Conservation (phyloP, 2,888 invertebrate genomes). For the Erpobdella octoculata region DNA sequence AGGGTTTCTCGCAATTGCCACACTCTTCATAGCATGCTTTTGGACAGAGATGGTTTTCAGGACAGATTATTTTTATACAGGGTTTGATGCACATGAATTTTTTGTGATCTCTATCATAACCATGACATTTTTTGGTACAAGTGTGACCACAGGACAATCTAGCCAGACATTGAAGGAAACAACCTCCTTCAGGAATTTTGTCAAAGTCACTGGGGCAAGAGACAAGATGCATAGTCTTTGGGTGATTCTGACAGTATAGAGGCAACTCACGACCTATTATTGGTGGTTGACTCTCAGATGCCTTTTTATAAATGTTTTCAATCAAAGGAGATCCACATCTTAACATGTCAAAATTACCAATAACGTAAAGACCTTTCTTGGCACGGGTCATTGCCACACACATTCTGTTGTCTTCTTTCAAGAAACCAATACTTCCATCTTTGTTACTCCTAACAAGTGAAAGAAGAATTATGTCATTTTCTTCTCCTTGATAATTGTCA, state of each 20-base stretch:
- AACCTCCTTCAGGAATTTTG: slow-evolving; percentile 56
- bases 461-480: slow-evolving; percentile 49
- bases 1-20: slow-evolving; percentile 43
- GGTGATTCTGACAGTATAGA: slow-evolving; percentile 43
- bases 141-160: slow-evolving; percentile 60
- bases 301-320: slow-evolving; percentile 27
- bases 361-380: slow-evolving; percentile 46
- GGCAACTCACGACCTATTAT: slow-evolving; percentile 21
- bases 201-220: slow-evolving; percentile 34
- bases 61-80: slow-evolving; percentile 39
- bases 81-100: slow-evolving; percentile 43
- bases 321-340: slow-evolving; percentile 27
- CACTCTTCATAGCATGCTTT: slow-evolving; percentile 40
- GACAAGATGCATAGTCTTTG: slow-evolving; percentile 15
- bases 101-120: slow-evolving; percentile 57
- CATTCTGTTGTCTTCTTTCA: slow-evolving; percentile 45
- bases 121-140: slow-evolving; percentile 61
- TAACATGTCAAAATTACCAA: slow-evolving; percentile 45
- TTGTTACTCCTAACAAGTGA: slow-evolving; percentile 49
- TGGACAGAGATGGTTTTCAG: slow-evolving; percentile 38
- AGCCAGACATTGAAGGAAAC: slow-evolving; percentile 57
- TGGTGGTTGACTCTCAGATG: neutral
- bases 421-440: slow-evolving; percentile 45
- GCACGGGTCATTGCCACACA: slow-evolving; percentile 50
- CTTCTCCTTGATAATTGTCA: slow-evolving; percentile 50